Conservation (phyloP, 2,888 invertebrate species). For the Ptycholaimellus sp. region DNA sequence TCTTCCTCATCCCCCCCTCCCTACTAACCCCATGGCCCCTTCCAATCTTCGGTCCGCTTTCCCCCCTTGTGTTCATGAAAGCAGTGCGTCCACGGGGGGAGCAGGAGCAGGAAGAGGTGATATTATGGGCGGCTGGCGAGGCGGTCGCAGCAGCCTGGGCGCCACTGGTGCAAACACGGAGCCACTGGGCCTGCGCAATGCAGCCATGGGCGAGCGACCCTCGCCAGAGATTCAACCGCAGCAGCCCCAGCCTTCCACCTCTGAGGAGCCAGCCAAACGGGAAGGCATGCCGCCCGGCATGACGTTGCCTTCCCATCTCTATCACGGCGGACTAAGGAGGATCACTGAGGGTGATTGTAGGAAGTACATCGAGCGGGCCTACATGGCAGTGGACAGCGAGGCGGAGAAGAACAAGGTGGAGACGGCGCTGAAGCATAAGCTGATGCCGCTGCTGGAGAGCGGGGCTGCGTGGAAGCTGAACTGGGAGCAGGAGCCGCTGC, state of each 20-base stretch:
- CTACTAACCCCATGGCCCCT: background rate
- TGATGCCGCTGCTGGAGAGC: conserved; percentile 63
- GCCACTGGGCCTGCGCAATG: background rate
- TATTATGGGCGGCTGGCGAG: too few relatives aligned
- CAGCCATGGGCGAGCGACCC: background rate
- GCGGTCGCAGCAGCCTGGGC: background rate
- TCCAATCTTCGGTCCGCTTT: background rate
- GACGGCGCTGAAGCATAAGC: conserved; percentile 71
- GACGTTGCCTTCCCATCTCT: background rate
- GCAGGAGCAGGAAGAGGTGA: too few relatives aligned
- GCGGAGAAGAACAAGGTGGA: conserved; percentile 81
- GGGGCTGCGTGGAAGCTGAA: conserved; percentile 66
- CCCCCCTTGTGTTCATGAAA: too few relatives aligned
- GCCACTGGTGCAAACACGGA: background rate
- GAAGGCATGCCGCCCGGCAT: background rate
- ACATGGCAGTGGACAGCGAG: conserved; percentile 59
- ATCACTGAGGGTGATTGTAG: conserved; percentile 16
- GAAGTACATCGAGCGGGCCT: conserved; percentile 70
- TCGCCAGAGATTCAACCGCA: background rate
- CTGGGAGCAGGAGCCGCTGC: conserved; percentile 79
- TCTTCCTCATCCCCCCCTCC: too few relatives aligned
- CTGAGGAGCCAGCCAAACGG: background rate
- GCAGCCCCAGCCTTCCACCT: background rate
- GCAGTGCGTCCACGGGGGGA: too few relatives aligned
- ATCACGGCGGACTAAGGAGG: background rate